Conservation (phyloP, 2,888 invertebrate genomes). For the Melanargia galathea region DNA sequence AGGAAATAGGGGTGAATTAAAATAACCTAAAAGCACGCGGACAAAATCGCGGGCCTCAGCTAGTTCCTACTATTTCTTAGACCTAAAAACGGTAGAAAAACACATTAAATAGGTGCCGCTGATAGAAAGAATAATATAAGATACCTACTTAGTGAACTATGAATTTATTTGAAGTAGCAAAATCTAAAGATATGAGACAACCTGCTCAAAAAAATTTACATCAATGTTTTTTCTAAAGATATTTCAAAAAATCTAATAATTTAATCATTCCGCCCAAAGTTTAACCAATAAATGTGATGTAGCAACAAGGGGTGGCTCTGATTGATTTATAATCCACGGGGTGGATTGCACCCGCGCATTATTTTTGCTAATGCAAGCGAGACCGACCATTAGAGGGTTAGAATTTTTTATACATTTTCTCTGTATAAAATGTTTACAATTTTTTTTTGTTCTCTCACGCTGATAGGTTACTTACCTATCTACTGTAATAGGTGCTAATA, state of each 20-base stretch:
- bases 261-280: conserved; percentile 38
- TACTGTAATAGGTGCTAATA: not conserved
- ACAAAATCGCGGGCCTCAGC: too few relatives aligned
- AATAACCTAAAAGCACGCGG: not conserved
- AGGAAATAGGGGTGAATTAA: not conserved
- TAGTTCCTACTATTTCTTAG: too few relatives aligned
- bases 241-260: conserved; percentile 21
- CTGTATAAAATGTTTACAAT: conserved; percentile 7
- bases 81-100: too few relatives aligned
- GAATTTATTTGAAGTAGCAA: too few relatives aligned
- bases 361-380: conserved; percentile 68
- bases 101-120: too few relatives aligned
- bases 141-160: too few relatives aligned
- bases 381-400: conserved; percentile 66
- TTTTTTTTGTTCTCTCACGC: not conserved
- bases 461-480: not conserved
- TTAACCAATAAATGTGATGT: conserved; percentile 52
- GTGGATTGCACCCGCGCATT: conserved; percentile 52
- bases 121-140: too few relatives aligned
- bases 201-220: not conserved
- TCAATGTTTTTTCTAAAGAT: not conserved
- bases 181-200: not conserved
- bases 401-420: conserved; percentile 46
- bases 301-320: conserved; percentile 47
- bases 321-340: conserved; percentile 66